These are phyloP conservation scores for Trachelus stipa DNA, from an alignment of 2,888 invertebrate species.

Conservation along the genomic window DNA sequence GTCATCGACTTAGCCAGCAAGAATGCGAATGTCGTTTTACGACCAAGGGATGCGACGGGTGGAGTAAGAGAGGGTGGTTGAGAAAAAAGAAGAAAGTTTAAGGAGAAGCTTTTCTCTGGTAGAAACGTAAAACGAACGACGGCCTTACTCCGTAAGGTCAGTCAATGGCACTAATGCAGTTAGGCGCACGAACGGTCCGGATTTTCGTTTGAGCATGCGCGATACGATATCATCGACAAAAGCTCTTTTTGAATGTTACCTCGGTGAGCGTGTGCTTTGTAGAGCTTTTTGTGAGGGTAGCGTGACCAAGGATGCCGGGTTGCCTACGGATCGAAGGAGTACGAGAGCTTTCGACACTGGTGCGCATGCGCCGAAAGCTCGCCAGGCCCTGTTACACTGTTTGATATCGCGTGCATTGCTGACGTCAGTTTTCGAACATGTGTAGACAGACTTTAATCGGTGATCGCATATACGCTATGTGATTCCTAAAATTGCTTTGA, in stretches of 20 bases:
- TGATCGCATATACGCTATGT: accelerated
- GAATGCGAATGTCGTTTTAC: neutral
- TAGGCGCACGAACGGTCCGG: conserved; percentile 1
- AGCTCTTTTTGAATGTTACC: conserved; percentile 23
- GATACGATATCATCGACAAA: conserved; percentile 30
- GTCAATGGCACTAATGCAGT: conserved; percentile 13
- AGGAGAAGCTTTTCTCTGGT: neutral
- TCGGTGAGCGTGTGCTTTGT: conserved; percentile 27
- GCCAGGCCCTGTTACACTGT: conserved; percentile 41
- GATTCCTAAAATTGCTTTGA: neutral
- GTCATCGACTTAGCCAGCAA: neutral
- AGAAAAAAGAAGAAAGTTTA: neutral
- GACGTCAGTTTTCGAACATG: conserved; percentile 13
- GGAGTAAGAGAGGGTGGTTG: neutral
- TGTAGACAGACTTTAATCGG: neutral
- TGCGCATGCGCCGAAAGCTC: conserved; percentile 45
- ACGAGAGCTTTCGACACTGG: conserved; percentile 32
- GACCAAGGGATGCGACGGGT: neutral
- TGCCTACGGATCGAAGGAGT: conserved; percentile 49
- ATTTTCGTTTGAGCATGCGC: conserved; percentile 5
- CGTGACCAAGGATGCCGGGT: conserved; percentile 29
- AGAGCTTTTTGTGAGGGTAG: conserved; percentile 27
- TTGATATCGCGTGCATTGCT: conserved; percentile 26
- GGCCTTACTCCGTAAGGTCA: conserved; percentile 10
- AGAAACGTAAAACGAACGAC: neutral